Conservation (phyloP, 2,113 vertebrate species). For the Gracilinanus agilis region DNA sequence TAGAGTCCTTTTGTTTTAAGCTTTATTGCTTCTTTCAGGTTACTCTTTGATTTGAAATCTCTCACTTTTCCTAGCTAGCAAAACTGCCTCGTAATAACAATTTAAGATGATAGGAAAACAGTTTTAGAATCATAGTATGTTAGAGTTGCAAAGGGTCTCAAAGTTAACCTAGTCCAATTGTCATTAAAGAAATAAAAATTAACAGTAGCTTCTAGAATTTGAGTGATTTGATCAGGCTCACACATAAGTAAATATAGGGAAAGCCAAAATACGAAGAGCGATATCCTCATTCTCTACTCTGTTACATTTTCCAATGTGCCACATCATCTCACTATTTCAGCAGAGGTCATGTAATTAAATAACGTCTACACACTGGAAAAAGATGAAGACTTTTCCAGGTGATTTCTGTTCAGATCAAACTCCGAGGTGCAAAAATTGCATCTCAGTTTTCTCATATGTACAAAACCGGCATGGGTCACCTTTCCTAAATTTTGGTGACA, state of each 20-base stretch:
- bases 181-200: constrained; percentile 53
- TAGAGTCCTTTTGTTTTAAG: not conserved
- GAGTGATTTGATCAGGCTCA: not conserved
- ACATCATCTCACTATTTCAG: not conserved
- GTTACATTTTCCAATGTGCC: not conserved
- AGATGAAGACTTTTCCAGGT: constrained; percentile 11
- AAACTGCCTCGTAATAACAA: constrained; percentile 55
- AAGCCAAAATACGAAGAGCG: not conserved
- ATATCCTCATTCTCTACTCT: not conserved
- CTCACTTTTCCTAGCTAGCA: constrained; percentile 39
- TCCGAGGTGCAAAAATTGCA: not conserved
- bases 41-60: constrained; percentile 3
- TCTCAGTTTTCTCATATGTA: not conserved
- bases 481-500: not conserved
- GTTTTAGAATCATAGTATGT: not conserved
- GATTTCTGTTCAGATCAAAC: not conserved
- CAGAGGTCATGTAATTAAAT: constrained; percentile 31
- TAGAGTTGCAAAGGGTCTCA: not conserved
- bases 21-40: constrained; percentile 3
- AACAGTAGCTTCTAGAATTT: not conserved
- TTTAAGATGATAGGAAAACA: not conserved
- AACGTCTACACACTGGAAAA: constrained; percentile 30
- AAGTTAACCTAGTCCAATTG: not conserved
- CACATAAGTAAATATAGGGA: not conserved
- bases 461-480: not conserved